A percentile compares a stretch with the other conserved stretches of the same genome.
These are phyloP conservation scores for Drosophila putrida DNA, from an alignment of 2,888 invertebrate species.

Conservation along the genomic window DNA sequence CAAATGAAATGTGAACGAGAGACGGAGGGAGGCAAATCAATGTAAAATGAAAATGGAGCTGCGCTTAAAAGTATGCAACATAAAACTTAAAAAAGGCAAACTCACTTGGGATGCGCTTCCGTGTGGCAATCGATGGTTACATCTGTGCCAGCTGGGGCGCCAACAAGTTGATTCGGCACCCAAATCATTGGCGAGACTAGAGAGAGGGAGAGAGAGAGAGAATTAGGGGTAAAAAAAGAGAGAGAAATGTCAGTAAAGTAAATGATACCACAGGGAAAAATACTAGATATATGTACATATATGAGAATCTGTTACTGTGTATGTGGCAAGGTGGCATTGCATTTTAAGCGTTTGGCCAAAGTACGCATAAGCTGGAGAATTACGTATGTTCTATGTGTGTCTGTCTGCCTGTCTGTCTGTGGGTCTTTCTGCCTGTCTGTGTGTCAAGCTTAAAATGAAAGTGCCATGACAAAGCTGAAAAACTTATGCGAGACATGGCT, in stretches of 20 bases:
- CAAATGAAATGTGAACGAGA: background rate
- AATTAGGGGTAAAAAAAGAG: background rate
- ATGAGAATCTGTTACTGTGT: background rate
- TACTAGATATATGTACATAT: slow-evolving; percentile 5
- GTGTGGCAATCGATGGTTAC: slow-evolving; percentile 97
- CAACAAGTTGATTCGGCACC: slow-evolving; percentile 97
- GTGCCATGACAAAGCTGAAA: slow-evolving; percentile 80
- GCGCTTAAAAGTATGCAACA: slow-evolving; percentile 25
- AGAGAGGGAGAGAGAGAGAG: background rate
- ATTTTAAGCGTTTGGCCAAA: slow-evolving; percentile 64
- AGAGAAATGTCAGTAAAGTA: slow-evolving; percentile 53
- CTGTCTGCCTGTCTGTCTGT: slow-evolving; percentile 4
- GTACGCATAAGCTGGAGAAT: slow-evolving; percentile 75
- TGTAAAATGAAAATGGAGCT: slow-evolving; percentile 12
- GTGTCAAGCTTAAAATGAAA: slow-evolving; percentile 69
- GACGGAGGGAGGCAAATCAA: slow-evolving; percentile 1
- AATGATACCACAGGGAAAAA: slow-evolving; percentile 59
- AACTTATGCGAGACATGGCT: slow-evolving; percentile 56
- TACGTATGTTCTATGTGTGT: slow-evolving; percentile 60
- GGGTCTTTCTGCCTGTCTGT: slow-evolving; percentile 20
- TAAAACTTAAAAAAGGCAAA: slow-evolving; percentile 39
- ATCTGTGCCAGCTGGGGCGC: slow-evolving; percentile 95
- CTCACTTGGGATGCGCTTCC: slow-evolving; percentile 92
- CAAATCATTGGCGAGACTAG: slow-evolving; percentile 97
- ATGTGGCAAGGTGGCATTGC: slow-evolving; percentile 43